Evolutionary conservation across 2,888 invertebrate genomes (phyloP).

Genomic region (Beris chalybata): DNA sequence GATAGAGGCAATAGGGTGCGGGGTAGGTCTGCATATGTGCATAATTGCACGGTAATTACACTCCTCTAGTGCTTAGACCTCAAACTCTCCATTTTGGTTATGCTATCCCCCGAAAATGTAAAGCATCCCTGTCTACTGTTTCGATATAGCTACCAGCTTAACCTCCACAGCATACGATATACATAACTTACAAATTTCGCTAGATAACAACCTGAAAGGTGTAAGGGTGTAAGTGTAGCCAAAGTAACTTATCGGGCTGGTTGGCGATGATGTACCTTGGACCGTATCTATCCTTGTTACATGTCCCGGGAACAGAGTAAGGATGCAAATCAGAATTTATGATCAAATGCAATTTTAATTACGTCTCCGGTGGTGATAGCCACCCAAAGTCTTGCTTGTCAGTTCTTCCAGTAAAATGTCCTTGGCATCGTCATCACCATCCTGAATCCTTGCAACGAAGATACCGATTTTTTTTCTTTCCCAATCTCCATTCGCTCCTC

Average conservation of each 20-base stretch:
- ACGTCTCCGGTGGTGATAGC: constrained; percentile 15
- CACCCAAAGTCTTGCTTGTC: no score
- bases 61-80: no score
- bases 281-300: background rate
- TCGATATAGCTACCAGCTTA: no score
- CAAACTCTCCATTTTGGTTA: no score
- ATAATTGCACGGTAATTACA: no score
- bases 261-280: constrained; percentile 2
- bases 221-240: constrained; percentile 9
- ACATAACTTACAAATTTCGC: background rate
- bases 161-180: background rate
- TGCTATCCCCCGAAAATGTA: no score
- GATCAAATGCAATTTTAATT: constrained; percentile 39
- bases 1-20: no score
- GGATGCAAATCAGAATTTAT: constrained; percentile 38
- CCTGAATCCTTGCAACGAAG: constrained; percentile 5
- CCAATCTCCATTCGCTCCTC: background rate
- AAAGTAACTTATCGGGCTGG: constrained; percentile 5
- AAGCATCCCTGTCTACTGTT: no score
- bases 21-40: no score
- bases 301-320: background rate
- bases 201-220: constrained; percentile 8
- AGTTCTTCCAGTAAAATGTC: no score
- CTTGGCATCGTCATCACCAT: constrained; percentile 4
- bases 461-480: background rate